A percentile compares a stretch with the other conserved stretches of the same genome.
Conservation (phyloP, 1,140 invertebrate species). For the Drosophila gunungcola region DNA sequence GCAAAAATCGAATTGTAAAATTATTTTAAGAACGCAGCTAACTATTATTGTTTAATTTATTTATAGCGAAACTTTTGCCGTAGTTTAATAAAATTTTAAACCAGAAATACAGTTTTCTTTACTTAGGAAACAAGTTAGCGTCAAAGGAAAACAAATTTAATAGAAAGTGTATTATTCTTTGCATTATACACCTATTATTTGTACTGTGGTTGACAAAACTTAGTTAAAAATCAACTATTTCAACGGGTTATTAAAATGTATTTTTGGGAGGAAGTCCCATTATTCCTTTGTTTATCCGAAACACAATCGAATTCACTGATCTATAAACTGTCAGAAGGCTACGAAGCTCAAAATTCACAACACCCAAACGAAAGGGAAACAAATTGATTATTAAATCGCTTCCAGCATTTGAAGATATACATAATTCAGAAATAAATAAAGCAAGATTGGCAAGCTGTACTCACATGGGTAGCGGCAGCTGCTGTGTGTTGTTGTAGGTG, state of each 20-base stretch:
- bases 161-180: too few relatives aligned
- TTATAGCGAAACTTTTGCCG: too few relatives aligned
- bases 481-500: slow-evolving; percentile 90
- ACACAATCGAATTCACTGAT: background rate
- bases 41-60: too few relatives aligned
- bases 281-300: background rate
- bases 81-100: too few relatives aligned
- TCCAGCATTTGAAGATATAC: background rate
- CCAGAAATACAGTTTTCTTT: too few relatives aligned
- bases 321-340: slow-evolving; percentile 23
- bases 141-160: too few relatives aligned
- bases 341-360: background rate
- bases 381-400: slow-evolving; percentile 4
- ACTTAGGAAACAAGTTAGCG: too few relatives aligned
- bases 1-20: slow-evolving; percentile 30
- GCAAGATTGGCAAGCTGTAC: slow-evolving; percentile 80
- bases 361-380: background rate
- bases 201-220: too few relatives aligned
- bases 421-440: background rate
- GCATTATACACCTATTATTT: too few relatives aligned
- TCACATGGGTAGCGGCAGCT: slow-evolving; percentile 91
- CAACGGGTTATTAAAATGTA: background rate
- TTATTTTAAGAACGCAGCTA: background rate
- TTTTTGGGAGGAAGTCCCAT: background rate
- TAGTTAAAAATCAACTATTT: too few relatives aligned